Evolutionary conservation across 2,113 vertebrate species (phyloP).

Genomic region (Nansenia antarctica): DNA sequence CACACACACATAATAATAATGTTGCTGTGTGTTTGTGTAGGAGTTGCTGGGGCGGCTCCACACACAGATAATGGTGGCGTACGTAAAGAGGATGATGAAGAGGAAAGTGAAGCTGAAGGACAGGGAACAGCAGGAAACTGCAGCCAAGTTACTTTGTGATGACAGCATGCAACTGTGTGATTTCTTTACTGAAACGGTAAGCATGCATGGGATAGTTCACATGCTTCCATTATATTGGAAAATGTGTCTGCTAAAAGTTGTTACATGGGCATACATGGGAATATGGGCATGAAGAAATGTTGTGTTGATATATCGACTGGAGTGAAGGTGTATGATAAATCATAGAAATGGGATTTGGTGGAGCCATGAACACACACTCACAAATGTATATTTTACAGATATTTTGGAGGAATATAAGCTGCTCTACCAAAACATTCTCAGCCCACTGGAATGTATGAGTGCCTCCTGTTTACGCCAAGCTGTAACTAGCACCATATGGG

Average conservation of each 20-base stretch:
- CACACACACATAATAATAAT: not conserved
- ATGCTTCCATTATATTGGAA: too few relatives aligned
- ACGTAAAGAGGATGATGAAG: conserved; percentile 80
- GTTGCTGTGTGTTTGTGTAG: conserved; percentile 58
- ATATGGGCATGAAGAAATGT: too few relatives aligned
- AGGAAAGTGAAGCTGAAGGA: conserved; percentile 73
- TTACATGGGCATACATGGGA: too few relatives aligned
- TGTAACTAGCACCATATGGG: not conserved
- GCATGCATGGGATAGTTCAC: too few relatives aligned
- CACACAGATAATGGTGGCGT: conserved; percentile 73
- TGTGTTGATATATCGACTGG: too few relatives aligned
- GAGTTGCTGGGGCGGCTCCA: conserved; percentile 65
- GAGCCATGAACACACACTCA: too few relatives aligned
- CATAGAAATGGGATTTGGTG: too few relatives aligned
- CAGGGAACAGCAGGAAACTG: conserved; percentile 68
- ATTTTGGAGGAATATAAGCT: too few relatives aligned
- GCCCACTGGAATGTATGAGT: not conserved
- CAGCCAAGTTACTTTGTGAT: conserved; percentile 68
- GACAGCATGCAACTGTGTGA: conserved; percentile 64
- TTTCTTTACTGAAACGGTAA: conserved; percentile 78
- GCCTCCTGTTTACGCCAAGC: not conserved
- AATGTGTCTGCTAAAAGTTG: too few relatives aligned
- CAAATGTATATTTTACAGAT: too few relatives aligned
- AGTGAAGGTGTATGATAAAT: too few relatives aligned
- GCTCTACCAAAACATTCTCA: not conserved